phyloP scores from a whole-genome alignment of 2,113 vertebrate species.

The Motacilla tschutschensis region DNA sequence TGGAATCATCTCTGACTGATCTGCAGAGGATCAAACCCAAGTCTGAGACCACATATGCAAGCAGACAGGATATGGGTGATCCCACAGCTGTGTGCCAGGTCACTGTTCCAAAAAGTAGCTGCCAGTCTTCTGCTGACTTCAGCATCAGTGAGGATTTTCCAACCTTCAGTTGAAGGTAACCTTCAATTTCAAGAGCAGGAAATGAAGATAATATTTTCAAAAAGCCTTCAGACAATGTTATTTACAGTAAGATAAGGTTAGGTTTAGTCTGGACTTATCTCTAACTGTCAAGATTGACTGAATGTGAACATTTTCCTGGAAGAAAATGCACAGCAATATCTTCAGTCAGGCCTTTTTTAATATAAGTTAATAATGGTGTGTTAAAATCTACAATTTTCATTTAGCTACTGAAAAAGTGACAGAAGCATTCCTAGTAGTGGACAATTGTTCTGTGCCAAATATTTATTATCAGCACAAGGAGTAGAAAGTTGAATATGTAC shows the following conservation, averaged over 20 bases:
- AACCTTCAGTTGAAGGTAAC: not conserved
- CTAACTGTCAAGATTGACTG: not conserved
- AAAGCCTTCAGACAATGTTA: not conserved
- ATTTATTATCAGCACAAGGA: not conserved
- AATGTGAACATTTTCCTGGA: not conserved
- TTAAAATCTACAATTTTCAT: not conserved
- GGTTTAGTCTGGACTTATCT: not conserved
- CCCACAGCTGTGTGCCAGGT: not conserved
- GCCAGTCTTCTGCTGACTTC: not conserved
- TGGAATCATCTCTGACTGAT: not conserved
- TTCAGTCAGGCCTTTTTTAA: not conserved
- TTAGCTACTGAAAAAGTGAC: not conserved
- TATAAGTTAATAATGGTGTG: not conserved
- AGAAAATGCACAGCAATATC: not conserved
- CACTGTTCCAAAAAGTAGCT: not conserved
- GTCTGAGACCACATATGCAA: accelerated
- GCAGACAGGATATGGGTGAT: not conserved
- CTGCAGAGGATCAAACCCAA: not conserved
- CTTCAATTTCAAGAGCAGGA: not conserved
- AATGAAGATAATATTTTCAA: not conserved
- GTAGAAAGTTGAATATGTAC: not conserved
- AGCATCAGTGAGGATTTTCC: not conserved
- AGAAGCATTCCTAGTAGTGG: not conserved
- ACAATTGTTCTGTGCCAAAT: not conserved
- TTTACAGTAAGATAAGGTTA: not conserved